Conservation (phyloP, 2,888 invertebrate species). For the Neoascia interrupta region DNA sequence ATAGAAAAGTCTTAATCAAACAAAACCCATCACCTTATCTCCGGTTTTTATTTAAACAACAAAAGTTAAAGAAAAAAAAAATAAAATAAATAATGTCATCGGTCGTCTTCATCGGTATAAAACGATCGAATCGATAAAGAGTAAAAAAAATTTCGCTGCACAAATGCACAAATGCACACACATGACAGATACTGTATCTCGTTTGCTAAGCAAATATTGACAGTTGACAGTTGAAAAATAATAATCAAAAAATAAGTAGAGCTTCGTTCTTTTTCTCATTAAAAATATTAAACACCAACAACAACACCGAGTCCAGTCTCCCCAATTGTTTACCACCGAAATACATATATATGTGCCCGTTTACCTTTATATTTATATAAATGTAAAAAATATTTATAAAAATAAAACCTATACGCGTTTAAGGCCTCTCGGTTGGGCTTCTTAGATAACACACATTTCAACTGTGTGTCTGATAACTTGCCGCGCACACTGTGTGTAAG, state of each 20-base stretch:
- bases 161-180: slow-evolving; percentile 67
- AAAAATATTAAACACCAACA: slow-evolving; percentile 45
- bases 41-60: slow-evolving; percentile 53
- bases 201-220: slow-evolving; percentile 54
- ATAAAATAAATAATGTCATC: slow-evolving; percentile 51
- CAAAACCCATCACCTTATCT: slow-evolving; percentile 44
- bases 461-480: slow-evolving; percentile 62
- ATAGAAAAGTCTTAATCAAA: slow-evolving; percentile 62
- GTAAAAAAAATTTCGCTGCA: slow-evolving; percentile 48
- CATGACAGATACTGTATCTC: slow-evolving; percentile 10
- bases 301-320: too few relatives aligned
- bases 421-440: slow-evolving; percentile 16
- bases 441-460: slow-evolving; percentile 40
- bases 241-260: slow-evolving; percentile 55
- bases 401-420: slow-evolving; percentile 2
- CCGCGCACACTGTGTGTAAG: slow-evolving; percentile 31
- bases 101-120: slow-evolving; percentile 21
- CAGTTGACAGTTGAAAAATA: slow-evolving; percentile 51
- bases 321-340: too few relatives aligned
- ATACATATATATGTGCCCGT: not conserved
- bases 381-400: slow-evolving; percentile 26
- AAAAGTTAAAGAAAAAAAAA: too few relatives aligned
- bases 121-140: slow-evolving; percentile 53
- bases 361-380: slow-evolving; percentile 2
- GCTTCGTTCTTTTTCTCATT: slow-evolving; percentile 43